Percentiles rank a stretch among this genome's conserved stretches.
phyloP scores from a whole-genome alignment of 2,113 vertebrate genomes.

The Alaudala cheleensis region DNA sequence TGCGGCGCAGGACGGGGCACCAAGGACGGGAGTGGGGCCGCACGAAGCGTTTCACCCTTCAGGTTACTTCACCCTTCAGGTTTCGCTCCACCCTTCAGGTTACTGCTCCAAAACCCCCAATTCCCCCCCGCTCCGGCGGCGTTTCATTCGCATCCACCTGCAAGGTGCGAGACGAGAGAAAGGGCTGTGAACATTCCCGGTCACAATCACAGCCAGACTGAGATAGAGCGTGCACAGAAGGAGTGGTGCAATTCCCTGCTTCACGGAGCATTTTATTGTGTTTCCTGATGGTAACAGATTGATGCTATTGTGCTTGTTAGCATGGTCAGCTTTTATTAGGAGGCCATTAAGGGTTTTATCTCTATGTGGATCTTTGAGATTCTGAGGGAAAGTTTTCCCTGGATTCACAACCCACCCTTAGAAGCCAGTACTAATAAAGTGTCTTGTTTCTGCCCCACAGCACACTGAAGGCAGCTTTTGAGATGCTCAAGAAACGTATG shows the following conservation, averaged over 20 bases:
- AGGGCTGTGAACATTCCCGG: not conserved
- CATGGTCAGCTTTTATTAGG: not conserved
- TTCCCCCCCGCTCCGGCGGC: not conserved
- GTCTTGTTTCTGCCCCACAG: slow-evolving; percentile 68
- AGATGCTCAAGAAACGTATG: slow-evolving; percentile 92
- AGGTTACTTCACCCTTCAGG: not conserved
- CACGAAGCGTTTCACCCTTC: not conserved
- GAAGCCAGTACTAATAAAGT: not conserved
- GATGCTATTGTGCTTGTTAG: slow-evolving; percentile 19
- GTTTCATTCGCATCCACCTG: not conserved
- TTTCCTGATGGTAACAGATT: not conserved
- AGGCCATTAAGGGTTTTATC: not conserved
- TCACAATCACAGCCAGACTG: not conserved
- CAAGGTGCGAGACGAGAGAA: not conserved
- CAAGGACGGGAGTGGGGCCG: not conserved
- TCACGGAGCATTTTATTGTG: slow-evolving; percentile 1
- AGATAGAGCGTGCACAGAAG: not conserved
- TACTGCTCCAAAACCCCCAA: not conserved
- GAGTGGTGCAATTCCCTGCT: not conserved
- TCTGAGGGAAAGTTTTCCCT: not conserved
- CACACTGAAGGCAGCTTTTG: slow-evolving; percentile 87
- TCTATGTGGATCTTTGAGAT: not conserved
- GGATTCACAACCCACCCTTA: not conserved
- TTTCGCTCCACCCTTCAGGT: not conserved
- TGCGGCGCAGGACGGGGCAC: not conserved